Base-by-base conservation (phyloP, 2,888 invertebrate genomes). In the Leptinotarsa peninsularis region DNA sequence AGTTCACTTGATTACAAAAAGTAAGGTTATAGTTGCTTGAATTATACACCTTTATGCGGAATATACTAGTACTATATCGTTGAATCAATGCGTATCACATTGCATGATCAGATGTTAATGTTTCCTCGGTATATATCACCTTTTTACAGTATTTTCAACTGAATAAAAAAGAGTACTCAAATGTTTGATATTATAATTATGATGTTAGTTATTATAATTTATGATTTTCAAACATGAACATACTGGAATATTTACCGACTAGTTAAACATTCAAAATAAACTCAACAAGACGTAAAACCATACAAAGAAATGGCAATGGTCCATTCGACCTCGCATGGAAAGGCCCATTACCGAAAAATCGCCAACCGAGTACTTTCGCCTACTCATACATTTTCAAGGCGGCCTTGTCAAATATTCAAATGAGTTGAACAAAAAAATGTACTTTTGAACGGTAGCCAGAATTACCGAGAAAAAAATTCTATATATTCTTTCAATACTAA, bases 331-430 rank as follows among this genome's bases (percentile, higher is more conserved):
- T 17, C 56, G 5, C n/a, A 18, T 56, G 13, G n/a, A 21, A 58
- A 21, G 18, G 14, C 58, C 58, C 21, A 13, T 58, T 21, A 58
- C 13, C 18, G 15, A 58, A 58, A 58, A 58, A 21, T 21, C 17
- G 18, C 5, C 23, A 17, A 17, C 4, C 13, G 10, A 63, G 17
- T 63, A 21, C 18, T 17, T 33, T 63, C n/a, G 63, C 43, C 63
- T 17, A 63, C 43, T 63, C 5, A 14, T 13, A 33, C 33, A 15
- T 4, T 15, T 15, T 14, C 14, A n/a, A 63, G 63, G 18, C 43
- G 63, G 43, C 63, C 63, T 63, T 63, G 63, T 43, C 63, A 33
- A 43, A 15, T 43, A 63, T 63, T 63, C 43, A 63, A 33, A 63
- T 63, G 7, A 58, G 58, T 52, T n/a, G 4, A 63, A 4, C n/a